Evolutionary conservation across 2,888 invertebrate genomes (phyloP), one percentile per base, ranked within the genome.

Genomic region (Eudemis profundana): DNA sequence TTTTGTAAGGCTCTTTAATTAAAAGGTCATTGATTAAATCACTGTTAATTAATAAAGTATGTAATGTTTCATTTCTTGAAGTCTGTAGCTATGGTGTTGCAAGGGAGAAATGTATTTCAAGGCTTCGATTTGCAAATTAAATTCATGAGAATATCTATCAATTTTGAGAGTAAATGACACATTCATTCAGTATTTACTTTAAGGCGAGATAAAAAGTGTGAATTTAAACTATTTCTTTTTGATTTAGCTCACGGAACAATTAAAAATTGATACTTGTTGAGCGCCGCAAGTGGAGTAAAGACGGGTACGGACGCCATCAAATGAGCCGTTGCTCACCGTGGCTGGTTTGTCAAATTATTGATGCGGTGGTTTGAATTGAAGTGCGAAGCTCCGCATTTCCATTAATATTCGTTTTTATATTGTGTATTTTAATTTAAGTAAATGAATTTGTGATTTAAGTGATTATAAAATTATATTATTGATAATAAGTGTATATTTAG

Each of bases 361-460:
- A 92, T 92, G 92, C 92, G 92, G 92, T 92, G 92, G 92, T 92
- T 92, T 92, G 88, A 91, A 90, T 89, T 89, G 83, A 81, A 79
- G 84, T 90, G 82, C 83, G 85, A 85, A 86, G 85, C 86, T 85
- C 82, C 78, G 73, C 76, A 76, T 83, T 78, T 81, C 78, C 73
- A 78, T 79, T 75, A 74, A 80, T 72, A 84, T 79, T 74, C 69
- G 53, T 77, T 70, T 72, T 68, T 70, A 72, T 69, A 68, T 69
- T 61, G 67, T 70, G 66, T 62, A 61, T 53, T 69, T 71, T 72
- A 73, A 76, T 68, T 71, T 66, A 67, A 59, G 72, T 71, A 70
- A 61, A 73, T 73, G 74, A 68, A 72, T 68, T 62, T 70, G 67
- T 72, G 70, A 69, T 71, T 76, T 69, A 75, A 77, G 74, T 74